Percentiles rank a stretch among this genome's conserved stretches.
Evolutionary conservation across 2,113 vertebrate genomes (phyloP).

Genomic region (Tilapia sparmanii): DNA sequence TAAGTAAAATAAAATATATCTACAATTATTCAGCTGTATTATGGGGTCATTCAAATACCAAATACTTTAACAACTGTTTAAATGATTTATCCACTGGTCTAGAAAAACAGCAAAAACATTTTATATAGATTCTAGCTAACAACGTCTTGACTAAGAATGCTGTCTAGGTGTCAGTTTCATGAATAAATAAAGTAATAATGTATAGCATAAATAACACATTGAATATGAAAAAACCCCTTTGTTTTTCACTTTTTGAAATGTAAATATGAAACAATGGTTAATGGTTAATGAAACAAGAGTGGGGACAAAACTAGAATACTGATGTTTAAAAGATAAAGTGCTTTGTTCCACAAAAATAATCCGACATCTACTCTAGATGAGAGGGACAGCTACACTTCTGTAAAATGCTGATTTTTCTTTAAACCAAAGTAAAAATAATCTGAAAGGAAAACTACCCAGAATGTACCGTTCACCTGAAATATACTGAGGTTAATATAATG

Average conservation of each 20-base stretch:
- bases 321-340: conserved; percentile 73
- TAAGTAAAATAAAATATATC: conserved; percentile 40
- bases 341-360: conserved; percentile 57
- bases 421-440: conserved; percentile 14
- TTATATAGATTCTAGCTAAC: background rate
- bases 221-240: conserved; percentile 33
- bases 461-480: conserved; percentile 28
- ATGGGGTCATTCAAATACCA: background rate
- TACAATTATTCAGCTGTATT: conserved; percentile 17
- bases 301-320: conserved; percentile 60
- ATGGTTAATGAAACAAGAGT: background rate
- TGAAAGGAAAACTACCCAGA: background rate
- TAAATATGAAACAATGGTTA: background rate
- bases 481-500: conserved; percentile 39
- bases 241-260: conserved; percentile 26
- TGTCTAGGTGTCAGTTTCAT: conserved; percentile 28
- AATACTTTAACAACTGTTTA: background rate
- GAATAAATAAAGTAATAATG: conserved; percentile 70
- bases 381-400: background rate
- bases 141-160: conserved; percentile 21
- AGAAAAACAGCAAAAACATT: background rate
- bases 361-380: conserved; percentile 10
- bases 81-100: background rate
- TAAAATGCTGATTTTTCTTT: background rate
- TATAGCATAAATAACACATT: conserved; percentile 62